A percentile compares a stretch with the other conserved stretches of the same genome.
Conservation (phyloP, 2,113 vertebrate genomes). For the Orthonyx spaldingii region DNA sequence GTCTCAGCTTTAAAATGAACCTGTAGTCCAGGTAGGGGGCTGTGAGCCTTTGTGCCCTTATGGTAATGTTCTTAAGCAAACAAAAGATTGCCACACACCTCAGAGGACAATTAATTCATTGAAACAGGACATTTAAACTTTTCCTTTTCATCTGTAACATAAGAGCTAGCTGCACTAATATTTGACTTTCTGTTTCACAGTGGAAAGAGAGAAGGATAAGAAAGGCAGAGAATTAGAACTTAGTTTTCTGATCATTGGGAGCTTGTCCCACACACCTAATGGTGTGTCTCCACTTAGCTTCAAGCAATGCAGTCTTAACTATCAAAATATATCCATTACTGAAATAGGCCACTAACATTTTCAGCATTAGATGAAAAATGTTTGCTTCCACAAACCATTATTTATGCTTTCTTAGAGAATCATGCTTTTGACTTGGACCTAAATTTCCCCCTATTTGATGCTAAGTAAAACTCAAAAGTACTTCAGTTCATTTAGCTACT, state of each 20-base stretch:
- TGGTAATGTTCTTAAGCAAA: slow-evolving; percentile 39
- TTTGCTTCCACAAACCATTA: background rate
- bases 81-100: slow-evolving; percentile 17
- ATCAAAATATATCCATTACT: background rate
- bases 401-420: background rate
- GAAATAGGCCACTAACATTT: background rate
- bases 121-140: slow-evolving; percentile 29
- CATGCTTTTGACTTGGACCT: background rate
- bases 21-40: slow-evolving; percentile 31
- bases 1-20: background rate
- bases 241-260: background rate
- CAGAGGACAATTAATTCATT: slow-evolving; percentile 32
- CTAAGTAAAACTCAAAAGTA: background rate
- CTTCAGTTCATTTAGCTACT: background rate
- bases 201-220: slow-evolving; percentile 20
- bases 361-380: background rate
- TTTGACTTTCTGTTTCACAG: slow-evolving; percentile 45
- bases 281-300: background rate
- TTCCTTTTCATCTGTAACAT: slow-evolving; percentile 35
- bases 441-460: background rate
- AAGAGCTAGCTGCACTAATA: slow-evolving; percentile 43
- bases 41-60: slow-evolving; percentile 14
- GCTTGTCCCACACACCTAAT: background rate
- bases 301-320: background rate
- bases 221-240: background rate